These are phyloP conservation scores for Andinoacara biseriatus DNA, from an alignment of 2,113 vertebrate genomes.

Conservation along the genomic window DNA sequence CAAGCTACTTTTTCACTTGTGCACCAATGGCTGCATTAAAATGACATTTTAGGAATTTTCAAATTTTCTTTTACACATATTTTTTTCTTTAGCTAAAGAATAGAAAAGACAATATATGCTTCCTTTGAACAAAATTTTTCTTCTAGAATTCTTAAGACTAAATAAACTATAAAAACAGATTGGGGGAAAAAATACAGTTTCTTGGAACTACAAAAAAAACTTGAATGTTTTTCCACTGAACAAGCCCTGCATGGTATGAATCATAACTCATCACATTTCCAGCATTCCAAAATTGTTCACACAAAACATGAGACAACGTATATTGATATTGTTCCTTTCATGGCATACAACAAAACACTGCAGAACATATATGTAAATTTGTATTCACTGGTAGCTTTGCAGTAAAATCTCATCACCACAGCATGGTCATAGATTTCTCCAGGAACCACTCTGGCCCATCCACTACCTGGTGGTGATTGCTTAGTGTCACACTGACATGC, in stretches of 20 bases:
- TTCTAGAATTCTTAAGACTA: too few species aligned
- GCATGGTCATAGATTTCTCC: background rate
- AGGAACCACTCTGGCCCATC: background rate
- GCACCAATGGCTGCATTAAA: background rate
- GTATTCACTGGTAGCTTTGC: too few species aligned
- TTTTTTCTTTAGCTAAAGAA: background rate
- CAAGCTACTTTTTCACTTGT: background rate
- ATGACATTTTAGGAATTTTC: background rate
- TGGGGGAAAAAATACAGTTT: too few species aligned
- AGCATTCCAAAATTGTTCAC: background rate
- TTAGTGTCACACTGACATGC: background rate
- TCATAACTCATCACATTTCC: slow-evolving; percentile 1
- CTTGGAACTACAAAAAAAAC: background rate
- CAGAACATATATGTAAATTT: too few species aligned
- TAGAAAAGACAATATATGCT: background rate
- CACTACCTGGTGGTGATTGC: background rate
- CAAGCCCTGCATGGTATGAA: background rate
- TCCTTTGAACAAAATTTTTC: background rate
- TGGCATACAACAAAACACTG: too few species aligned
- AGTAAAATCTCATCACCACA: background rate
- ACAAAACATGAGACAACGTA: too few species aligned
- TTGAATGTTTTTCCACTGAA: background rate
- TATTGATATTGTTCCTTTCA: too few species aligned
- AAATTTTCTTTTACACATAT: background rate
- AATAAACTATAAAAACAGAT: too few species aligned